These are phyloP conservation scores for Zaprionus africanus DNA, from an alignment of 1,140 invertebrate genomes.

Conservation along the genomic window DNA sequence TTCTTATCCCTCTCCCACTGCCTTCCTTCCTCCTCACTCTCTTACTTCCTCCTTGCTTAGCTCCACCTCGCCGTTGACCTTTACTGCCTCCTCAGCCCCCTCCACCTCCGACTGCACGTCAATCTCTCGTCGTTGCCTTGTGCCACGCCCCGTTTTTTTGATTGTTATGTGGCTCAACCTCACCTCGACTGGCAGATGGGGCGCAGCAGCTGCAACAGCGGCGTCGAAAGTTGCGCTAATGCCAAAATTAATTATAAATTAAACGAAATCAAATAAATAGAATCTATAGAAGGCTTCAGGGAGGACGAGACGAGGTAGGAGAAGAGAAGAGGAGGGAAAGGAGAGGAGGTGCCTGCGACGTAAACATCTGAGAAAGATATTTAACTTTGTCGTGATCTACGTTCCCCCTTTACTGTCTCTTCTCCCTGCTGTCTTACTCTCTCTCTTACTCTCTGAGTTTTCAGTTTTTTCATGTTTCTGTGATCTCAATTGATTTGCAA, in stretches of 20 bases:
- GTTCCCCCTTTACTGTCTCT: no score
- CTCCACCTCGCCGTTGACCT: neutral
- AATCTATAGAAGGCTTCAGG: constrained; percentile 13
- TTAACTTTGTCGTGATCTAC: no score
- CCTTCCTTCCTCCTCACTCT: neutral
- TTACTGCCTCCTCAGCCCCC: neutral
- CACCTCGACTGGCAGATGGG: constrained; percentile 30
- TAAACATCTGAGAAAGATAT: neutral
- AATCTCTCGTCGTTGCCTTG: constrained; percentile 8
- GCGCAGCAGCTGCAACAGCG: constrained; percentile 47
- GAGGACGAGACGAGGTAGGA: neutral
- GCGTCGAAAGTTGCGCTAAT: constrained; percentile 64
- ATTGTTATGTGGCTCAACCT: neutral
- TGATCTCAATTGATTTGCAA: no score
- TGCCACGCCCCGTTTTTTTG: constrained; percentile 6
- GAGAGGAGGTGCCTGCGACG: neutral
- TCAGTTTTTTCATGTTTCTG: no score
- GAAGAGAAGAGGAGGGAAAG: no score
- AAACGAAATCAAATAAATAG: constrained; percentile 49
- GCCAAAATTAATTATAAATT: constrained; percentile 76
- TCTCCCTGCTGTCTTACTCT: neutral
- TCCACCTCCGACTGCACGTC: constrained; percentile 6
- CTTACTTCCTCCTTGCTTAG: neutral
- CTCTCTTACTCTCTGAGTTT: neutral
- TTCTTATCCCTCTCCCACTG: neutral